phyloP scores from a whole-genome alignment of 2,888 invertebrate genomes.

The Caenorhabditis drosophilae region DNA sequence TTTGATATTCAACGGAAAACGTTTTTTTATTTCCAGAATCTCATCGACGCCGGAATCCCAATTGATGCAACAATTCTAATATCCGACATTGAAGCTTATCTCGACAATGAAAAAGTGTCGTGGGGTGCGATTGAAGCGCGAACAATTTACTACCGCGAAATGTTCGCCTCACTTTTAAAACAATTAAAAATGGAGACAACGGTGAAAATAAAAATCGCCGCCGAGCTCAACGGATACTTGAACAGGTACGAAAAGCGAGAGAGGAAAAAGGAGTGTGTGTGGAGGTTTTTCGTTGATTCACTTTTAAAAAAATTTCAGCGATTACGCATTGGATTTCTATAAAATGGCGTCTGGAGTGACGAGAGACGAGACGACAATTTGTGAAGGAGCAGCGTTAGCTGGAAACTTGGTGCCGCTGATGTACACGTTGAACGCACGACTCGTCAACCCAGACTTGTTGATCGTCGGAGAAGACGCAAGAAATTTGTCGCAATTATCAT shows the following conservation, averaged over 20 bases:
- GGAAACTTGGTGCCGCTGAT: slow-evolving; percentile 50
- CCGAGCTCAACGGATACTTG: slow-evolving; percentile 39
- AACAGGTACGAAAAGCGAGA: slow-evolving; percentile 27
- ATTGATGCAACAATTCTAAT: slow-evolving; percentile 48
- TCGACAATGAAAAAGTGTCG: slow-evolving; percentile 61
- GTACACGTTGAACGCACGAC: slow-evolving; percentile 45
- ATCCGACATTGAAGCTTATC: slow-evolving; percentile 64
- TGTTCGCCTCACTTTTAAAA: slow-evolving; percentile 26
- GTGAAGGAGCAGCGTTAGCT: slow-evolving; percentile 46
- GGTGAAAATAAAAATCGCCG: slow-evolving; percentile 33
- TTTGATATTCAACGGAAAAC: neutral
- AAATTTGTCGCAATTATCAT: slow-evolving; percentile 25
- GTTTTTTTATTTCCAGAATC: slow-evolving; percentile 12
- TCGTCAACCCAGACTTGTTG: slow-evolving; percentile 36
- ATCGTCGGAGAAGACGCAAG: slow-evolving; percentile 39
- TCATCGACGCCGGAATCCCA: slow-evolving; percentile 28
- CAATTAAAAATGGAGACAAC: slow-evolving; percentile 26
- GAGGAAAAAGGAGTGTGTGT: no score
- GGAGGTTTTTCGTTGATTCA: slow-evolving; percentile 3
- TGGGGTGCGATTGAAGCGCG: slow-evolving; percentile 44
- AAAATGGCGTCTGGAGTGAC: slow-evolving; percentile 65
- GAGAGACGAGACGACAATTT: slow-evolving; percentile 58
- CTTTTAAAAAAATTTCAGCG: slow-evolving; percentile 40
- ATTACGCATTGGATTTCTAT: slow-evolving; percentile 66
- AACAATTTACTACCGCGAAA: slow-evolving; percentile 31